Evolutionary conservation across 2,888 invertebrate genomes (phyloP), one percentile per base, ranked within the genome.

Genomic region (Clivina fossor): DNA sequence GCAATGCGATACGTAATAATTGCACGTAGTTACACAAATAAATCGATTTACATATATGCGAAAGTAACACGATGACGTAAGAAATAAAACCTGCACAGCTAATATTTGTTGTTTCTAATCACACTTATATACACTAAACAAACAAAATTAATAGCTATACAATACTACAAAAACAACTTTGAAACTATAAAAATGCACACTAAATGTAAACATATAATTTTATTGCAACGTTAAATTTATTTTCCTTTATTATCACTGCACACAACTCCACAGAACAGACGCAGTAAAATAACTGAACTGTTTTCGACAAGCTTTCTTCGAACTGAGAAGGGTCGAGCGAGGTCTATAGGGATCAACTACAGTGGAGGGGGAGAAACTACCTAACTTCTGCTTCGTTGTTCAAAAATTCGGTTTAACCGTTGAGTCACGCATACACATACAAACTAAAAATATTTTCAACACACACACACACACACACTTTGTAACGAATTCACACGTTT

Each of bases 241-340:
- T n/a, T n/a, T n/a, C n/a, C n/a, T n/a, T n/a, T n/a, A n/a, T n/a
- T 11, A 30, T 19, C 44, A 44, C 44, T 19, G 20, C 28, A 44
- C 44, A 30, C 44, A 18, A 11, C 30, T 16, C 28, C n/a, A 20
- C n/a, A n/a, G n/a, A n/a, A n/a, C n/a, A n/a, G 30, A 41, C 16
- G 51, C 41, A 43, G 44, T 44, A 37, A 35, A 33, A 53, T 53
- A 53, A 53, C 53, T 53, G 53, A 37, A 53, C 44, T 53, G 43
- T 28, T 51, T 43, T 28, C 33, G 22, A 16, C 41, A 41, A 20
- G 22, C 26, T 24, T 43, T 22, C 24, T 19, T 16, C 33, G 46
- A 46, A 16, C 18, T 16, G 46, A 46, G 28, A 43, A 28, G 28
- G 51, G 41, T 38, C 41, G 43, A 26, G 48, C 48, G 24, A 37